Evolutionary conservation across 2,113 vertebrate species (phyloP), one percentile per base, ranked within the genome.

Genomic region (Rhinogobius similis): DNA sequence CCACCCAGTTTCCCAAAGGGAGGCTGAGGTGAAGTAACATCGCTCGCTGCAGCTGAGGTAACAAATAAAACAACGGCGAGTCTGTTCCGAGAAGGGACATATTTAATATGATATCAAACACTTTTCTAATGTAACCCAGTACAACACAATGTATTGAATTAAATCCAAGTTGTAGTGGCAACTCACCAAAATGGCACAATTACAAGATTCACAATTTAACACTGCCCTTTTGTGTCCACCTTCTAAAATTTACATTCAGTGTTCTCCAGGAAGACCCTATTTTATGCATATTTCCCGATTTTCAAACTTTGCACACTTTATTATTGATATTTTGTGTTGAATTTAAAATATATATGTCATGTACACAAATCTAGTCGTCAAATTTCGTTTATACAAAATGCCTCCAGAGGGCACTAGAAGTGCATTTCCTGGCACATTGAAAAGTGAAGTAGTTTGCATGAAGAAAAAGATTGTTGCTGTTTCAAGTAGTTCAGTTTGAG

Each of bases 1-100:
- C 63, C 58, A 76, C 69, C 58, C 67, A 68, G 56, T 81, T 78
- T 73, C 66, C 62, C 75, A 64, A 56, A 67, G 79, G 71, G 50
- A 44, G 52, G 10, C 67, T 71, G 39, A 38, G 67, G 50, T 46
- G 38, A 67, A 55, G 55, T 65, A 70, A 58, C 69, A 72, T 32
- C 56, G 39, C 67, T 58, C 73, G 41, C 24, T 70, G 14, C 58
- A 44, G 76, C 76, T 83, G 73, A 72, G 63, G 41, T 43, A 65
- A 24, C 46, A 83, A 64, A 79, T 59, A 20, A 76, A 39, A 44
- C 24, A 65, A 68, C 43, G 39, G 48, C 18, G 58, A 73, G 39
- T 67, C 38, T 55, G 44, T 52, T 50, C 21, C 53, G 43, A 48
- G 70, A 63, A 23, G 61, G n/a, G 10, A 62, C 18, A 38, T 62